Percentiles rank a stretch among this genome's conserved stretches.
These are phyloP conservation scores for Antheraea assamensis DNA, from an alignment of 2,888 invertebrate species.

Conservation along the genomic window DNA sequence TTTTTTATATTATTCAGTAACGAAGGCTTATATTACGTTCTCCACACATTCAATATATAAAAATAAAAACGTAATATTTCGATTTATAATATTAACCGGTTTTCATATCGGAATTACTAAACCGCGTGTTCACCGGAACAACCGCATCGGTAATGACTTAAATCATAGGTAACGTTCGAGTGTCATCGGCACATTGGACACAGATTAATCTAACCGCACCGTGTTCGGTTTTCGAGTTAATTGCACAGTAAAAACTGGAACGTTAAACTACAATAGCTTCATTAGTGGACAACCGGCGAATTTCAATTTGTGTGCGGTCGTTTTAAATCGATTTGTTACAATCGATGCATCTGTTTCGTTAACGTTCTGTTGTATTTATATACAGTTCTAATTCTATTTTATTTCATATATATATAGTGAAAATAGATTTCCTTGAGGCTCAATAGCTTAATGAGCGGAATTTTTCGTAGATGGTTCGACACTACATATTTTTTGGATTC, in stretches of 20 bases:
- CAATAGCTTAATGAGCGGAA: too few species aligned
- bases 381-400: background rate
- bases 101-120: background rate
- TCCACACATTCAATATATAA: too few species aligned
- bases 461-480: too few species aligned
- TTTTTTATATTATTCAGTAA: too few species aligned
- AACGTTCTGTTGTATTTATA: constrained; percentile 15
- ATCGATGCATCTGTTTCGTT: constrained; percentile 50
- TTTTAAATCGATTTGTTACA: constrained; percentile 46
- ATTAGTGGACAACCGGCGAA: constrained; percentile 52
- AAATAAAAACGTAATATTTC: background rate
- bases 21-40: too few species aligned
- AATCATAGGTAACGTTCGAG: constrained; percentile 40
- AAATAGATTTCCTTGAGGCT: too few species aligned
- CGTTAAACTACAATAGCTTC: constrained; percentile 57
- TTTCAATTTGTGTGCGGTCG: constrained; percentile 53
- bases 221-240: constrained; percentile 57
- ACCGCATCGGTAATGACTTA: constrained; percentile 26
- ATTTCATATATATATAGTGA: too few species aligned
- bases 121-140: background rate
- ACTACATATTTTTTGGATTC: too few species aligned
- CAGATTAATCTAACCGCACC: constrained; percentile 58
- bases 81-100: background rate
- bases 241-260: constrained; percentile 60
- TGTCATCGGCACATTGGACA: constrained; percentile 39